Conservation (phyloP, 2,113 vertebrate genomes). For the Dissostichus mawsoni region DNA sequence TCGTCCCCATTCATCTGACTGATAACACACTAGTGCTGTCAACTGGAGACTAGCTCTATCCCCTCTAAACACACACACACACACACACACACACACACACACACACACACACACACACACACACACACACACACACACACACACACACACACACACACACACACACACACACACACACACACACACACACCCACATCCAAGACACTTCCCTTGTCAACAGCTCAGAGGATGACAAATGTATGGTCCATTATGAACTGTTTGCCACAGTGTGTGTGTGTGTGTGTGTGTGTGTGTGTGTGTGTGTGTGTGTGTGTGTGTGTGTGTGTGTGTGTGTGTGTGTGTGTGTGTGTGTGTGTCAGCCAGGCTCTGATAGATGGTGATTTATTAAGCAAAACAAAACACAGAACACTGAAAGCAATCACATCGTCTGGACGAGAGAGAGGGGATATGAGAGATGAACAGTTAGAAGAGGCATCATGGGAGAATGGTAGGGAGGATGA, state of each 20-base stretch:
- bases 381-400: conserved; percentile 74
- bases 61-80: conserved; percentile 16
- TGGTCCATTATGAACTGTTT: conserved; percentile 65
- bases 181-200: conserved; percentile 22
- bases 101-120: conserved; percentile 33
- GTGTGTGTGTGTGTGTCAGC: conserved; percentile 38
- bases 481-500: background rate
- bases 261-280: conserved; percentile 35
- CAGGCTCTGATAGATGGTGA: conserved; percentile 67
- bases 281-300: conserved; percentile 23
- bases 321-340: conserved; percentile 37
- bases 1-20: conserved; percentile 57
- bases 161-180: conserved; percentile 13
- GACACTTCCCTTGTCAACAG: conserved; percentile 68
- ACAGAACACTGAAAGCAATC: conserved; percentile 62
- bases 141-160: conserved; percentile 34
- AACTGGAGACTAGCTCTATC: conserved; percentile 28
- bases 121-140: conserved; percentile 30
- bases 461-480: background rate
- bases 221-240: conserved; percentile 76
- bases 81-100: conserved; percentile 36
- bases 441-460: background rate
- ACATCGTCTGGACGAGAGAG: conserved; percentile 33
- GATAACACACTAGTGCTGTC: conserved; percentile 57
- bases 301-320: conserved; percentile 27